Conservation (phyloP, 2,113 vertebrate species). For the Gasterosteus nipponicus region DNA sequence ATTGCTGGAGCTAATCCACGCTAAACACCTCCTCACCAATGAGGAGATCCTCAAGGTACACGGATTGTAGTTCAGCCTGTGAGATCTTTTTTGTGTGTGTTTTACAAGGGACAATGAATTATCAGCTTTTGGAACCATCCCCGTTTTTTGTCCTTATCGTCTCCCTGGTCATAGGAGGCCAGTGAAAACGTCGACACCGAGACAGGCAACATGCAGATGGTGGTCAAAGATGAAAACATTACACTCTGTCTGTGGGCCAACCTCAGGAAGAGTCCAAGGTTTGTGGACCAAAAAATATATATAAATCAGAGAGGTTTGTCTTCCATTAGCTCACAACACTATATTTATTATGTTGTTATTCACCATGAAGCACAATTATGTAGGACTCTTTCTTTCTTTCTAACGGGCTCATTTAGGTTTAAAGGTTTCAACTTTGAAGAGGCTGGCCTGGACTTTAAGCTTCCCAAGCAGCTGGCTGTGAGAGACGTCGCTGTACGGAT, state of each 20-base stretch:
- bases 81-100: background rate
- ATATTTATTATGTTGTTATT: background rate
- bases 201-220: constrained; percentile 90
- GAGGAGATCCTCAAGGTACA: constrained; percentile 87
- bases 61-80: background rate
- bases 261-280: constrained; percentile 91
- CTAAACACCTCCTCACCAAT: constrained; percentile 81
- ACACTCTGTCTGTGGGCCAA: constrained; percentile 92
- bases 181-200: constrained; percentile 82
- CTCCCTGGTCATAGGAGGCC: constrained; percentile 76
- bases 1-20: constrained; percentile 82
- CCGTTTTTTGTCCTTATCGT: background rate
- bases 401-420: constrained; percentile 75
- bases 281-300: background rate
- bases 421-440: constrained; percentile 81
- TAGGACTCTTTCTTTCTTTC: background rate
- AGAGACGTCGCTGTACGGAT: constrained; percentile 83
- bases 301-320: background rate
- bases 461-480: constrained; percentile 85
- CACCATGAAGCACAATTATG: background rate
- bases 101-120: background rate
- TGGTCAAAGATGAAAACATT: constrained; percentile 81
- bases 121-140: background rate
- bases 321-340: background rate
- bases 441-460: constrained; percentile 80